Evolutionary conservation across 2,888 invertebrate species (phyloP).

Genomic region (Brachypalpus laphriformis): DNA sequence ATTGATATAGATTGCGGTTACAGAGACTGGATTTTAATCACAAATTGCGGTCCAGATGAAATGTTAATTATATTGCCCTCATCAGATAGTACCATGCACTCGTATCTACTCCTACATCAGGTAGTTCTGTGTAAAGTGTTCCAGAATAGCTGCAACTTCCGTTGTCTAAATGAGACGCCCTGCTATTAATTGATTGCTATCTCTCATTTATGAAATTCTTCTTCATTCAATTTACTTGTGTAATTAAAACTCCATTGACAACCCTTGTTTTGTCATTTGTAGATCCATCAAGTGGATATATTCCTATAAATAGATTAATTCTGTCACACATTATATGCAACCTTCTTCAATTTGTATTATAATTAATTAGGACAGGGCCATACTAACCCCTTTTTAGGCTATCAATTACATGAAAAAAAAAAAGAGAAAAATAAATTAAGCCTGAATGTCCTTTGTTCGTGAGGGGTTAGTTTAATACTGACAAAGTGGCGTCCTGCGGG

Average conservation of each 20-base stretch:
- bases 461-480: conserved; percentile 58
- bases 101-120: no score
- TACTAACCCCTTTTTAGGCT: conserved; percentile 38
- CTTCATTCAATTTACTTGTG: neutral
- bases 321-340: conserved; percentile 39
- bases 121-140: neutral
- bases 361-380: conserved; percentile 54
- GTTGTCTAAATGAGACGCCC: neutral
- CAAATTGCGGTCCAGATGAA: conserved; percentile 41
- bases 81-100: no score
- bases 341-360: conserved; percentile 53
- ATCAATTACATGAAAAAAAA: conserved; percentile 34
- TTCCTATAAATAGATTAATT: conserved; percentile 40
- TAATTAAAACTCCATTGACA: conserved; percentile 26
- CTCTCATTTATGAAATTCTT: conserved; percentile 7
- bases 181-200: conserved; percentile 14
- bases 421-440: conserved; percentile 34
- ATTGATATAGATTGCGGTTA: conserved; percentile 43
- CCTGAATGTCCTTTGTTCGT: conserved; percentile 28
- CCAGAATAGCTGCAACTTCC: neutral
- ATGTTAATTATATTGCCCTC: no score
- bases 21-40: conserved; percentile 31
- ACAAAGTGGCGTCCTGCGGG: conserved; percentile 57
- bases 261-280: conserved; percentile 12
- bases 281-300: conserved; percentile 3